Evolutionary conservation across 35 echinoderm and acorn worm species (phyloP).

Genomic region (Strongylocentrotus purpuratus): DNA sequence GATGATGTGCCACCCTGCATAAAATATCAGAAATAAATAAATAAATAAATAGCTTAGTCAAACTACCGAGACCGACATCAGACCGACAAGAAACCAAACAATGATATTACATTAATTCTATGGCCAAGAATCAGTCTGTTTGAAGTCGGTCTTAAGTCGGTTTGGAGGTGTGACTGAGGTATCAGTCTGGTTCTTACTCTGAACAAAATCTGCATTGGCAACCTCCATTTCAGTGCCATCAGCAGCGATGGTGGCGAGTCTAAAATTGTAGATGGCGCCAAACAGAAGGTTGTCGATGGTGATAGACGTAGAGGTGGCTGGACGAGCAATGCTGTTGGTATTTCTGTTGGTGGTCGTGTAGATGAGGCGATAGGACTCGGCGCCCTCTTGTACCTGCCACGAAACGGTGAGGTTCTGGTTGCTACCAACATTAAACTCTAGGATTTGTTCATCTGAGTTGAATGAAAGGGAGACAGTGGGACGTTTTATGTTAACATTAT

Average conservation of each 20-base stretch:
- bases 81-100: too few relatives aligned
- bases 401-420: background rate
- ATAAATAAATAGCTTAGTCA: too few relatives aligned
- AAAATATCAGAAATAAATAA: too few relatives aligned
- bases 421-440: background rate
- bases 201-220: background rate
- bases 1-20: too few relatives aligned
- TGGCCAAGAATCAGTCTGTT: too few relatives aligned
- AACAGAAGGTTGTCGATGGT: background rate
- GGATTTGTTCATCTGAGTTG: background rate
- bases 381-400: background rate
- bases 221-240: background rate
- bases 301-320: background rate
- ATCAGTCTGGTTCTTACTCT: slow-evolving; percentile 8
- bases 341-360: slow-evolving; percentile 41
- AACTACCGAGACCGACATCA: too few relatives aligned
- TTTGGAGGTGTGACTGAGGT: too few relatives aligned
- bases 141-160: too few relatives aligned
- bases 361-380: background rate
- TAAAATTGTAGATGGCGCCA: slow-evolving; percentile 41
- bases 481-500: too few relatives aligned
- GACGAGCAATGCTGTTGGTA: background rate
- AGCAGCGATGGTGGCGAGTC: background rate
- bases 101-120: too few relatives aligned
- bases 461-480: background rate